Evolutionary conservation across 2,888 invertebrate genomes (phyloP).

Genomic region (Lycia hirtaria): DNA sequence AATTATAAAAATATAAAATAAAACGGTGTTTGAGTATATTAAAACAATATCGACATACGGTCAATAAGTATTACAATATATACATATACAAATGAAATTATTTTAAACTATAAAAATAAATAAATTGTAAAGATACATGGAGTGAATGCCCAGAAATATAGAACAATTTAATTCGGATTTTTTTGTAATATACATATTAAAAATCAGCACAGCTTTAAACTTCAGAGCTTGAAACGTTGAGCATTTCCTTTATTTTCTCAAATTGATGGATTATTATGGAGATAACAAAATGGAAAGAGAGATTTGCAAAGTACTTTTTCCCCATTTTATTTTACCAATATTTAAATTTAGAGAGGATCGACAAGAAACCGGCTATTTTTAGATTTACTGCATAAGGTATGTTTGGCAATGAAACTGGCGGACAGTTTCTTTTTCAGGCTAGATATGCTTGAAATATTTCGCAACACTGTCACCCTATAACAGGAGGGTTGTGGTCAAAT

Average conservation of each 20-base stretch:
- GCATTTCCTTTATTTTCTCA: no score
- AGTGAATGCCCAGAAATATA: conserved; percentile 8
- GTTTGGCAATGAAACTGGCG: no score
- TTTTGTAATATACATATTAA: no score
- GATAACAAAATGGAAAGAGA: no score
- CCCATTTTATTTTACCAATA: neutral
- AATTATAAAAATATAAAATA: conserved; percentile 69
- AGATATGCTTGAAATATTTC: no score
- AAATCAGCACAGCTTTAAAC: no score
- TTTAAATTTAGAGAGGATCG: neutral
- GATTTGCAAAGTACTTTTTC: neutral
- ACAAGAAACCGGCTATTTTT: neutral
- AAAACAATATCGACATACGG: conserved; percentile 44
- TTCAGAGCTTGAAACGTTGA: no score
- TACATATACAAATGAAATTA: conserved; percentile 40
- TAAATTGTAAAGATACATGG: conserved; percentile 4
- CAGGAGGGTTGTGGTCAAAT: no score
- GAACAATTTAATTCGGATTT: neutral
- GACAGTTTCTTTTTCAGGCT: no score
- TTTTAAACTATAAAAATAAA: conserved; percentile 17
- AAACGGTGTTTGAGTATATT: conserved; percentile 69
- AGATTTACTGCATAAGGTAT: no score
- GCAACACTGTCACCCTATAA: no score
- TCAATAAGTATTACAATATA: conserved; percentile 43
- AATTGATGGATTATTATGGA: no score